Conservation (phyloP, 35 echinoderm and acorn worm genomes). For the Ophiothrix spiculata region DNA sequence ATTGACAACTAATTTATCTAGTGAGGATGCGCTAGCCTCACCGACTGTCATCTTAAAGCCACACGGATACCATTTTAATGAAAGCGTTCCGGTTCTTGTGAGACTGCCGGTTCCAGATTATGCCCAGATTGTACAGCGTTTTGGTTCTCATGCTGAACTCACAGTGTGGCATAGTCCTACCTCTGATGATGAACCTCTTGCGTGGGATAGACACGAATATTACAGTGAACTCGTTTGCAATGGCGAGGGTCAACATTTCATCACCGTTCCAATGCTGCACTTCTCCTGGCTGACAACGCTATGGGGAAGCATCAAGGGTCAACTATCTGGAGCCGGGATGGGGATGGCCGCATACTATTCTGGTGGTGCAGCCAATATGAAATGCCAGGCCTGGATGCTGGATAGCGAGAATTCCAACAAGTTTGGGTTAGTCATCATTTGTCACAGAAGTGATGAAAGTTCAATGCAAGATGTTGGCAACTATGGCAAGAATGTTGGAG, state of each 20-base stretch:
- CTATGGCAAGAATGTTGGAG: constrained; percentile 84
- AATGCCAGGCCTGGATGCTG: constrained; percentile 96
- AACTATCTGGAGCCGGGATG: constrained; percentile 30
- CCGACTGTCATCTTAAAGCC: constrained; percentile 64
- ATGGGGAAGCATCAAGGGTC: constrained; percentile 63
- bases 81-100: constrained; percentile 62
- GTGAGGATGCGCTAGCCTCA: constrained; percentile 62
- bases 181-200: constrained; percentile 60
- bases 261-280: constrained; percentile 60
- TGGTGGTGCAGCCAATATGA: constrained; percentile 72
- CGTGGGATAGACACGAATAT: constrained; percentile 50
- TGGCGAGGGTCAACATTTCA: constrained; percentile 54
- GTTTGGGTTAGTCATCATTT: constrained; percentile 92
- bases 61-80: constrained; percentile 78
- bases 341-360: constrained; percentile 53
- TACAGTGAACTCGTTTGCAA: constrained; percentile 43
- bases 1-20: constrained; percentile 40
- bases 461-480: constrained; percentile 87
- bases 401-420: constrained; percentile 75
- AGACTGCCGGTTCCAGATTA: constrained; percentile 84
- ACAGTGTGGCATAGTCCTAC: constrained; percentile 88
- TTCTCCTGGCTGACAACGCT: constrained; percentile 82
- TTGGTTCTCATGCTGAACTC: constrained; percentile 64
- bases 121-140: constrained; percentile 54
- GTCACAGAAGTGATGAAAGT: constrained; percentile 75